phyloP scores from a whole-genome alignment of 2,888 invertebrate genomes.

The Ornithoptera alexandrae region DNA sequence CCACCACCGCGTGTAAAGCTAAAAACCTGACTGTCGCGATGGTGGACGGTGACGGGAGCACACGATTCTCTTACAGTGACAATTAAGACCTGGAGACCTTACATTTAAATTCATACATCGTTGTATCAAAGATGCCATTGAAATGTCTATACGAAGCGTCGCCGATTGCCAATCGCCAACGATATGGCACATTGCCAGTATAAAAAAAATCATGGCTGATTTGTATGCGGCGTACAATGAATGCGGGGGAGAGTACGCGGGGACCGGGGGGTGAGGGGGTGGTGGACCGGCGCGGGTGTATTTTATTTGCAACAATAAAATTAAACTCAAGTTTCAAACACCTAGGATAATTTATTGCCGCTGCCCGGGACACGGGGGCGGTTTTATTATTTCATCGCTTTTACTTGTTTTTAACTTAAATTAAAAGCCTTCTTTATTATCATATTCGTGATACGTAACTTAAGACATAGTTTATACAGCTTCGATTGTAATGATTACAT shows the following conservation, averaged over 20 bases:
- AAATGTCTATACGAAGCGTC: slow-evolving; percentile 47
- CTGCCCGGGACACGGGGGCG: slow-evolving; percentile 4
- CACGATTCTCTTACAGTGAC: too few species aligned
- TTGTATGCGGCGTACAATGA: background rate
- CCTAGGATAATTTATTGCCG: slow-evolving; percentile 10
- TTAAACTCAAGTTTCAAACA: slow-evolving; percentile 21
- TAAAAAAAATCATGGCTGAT: slow-evolving; percentile 41
- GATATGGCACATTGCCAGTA: slow-evolving; percentile 56
- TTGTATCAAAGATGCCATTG: slow-evolving; percentile 32
- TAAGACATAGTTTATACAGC: too few species aligned
- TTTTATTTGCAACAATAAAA: slow-evolving; percentile 21
- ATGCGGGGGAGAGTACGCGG: background rate
- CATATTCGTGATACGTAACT: too few species aligned
- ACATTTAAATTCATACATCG: slow-evolving; percentile 33
- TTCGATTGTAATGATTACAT: too few species aligned
- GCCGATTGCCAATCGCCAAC: slow-evolving; percentile 56
- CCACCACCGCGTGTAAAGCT: too few species aligned
- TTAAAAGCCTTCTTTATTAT: background rate
- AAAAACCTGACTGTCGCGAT: too few species aligned
- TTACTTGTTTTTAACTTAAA: slow-evolving; percentile 4
- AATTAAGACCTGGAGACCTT: background rate
- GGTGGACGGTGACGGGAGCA: too few species aligned
- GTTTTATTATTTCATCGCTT: too few species aligned
- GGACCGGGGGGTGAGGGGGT: too few species aligned
- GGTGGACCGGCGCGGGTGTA: slow-evolving; percentile 2